Evolutionary conservation across 37 sponge, comb jelly and placozoan genomes (phyloP), one percentile per base, ranked within the genome.

Genomic region (Spongia lamella): DNA sequence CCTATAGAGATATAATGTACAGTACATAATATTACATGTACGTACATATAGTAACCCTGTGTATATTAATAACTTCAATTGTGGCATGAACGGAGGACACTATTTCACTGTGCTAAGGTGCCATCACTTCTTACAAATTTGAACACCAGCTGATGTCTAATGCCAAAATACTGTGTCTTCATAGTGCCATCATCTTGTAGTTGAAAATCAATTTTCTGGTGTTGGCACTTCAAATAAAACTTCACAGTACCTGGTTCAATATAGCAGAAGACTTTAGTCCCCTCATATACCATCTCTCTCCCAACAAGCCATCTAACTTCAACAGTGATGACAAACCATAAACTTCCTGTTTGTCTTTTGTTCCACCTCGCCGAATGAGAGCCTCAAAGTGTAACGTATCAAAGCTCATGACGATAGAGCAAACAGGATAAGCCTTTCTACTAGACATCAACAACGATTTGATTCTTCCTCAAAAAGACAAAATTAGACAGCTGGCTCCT

Each of bases 61-160:
- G n/a, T n/a, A n/a, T n/a, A n/a, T n/a, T n/a, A 31, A 7, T 22
- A 32, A 31, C n/a, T 65, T n/a, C n/a, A n/a, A 60, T 60, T 13
- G 13, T n/a, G 22, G 13, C n/a, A n/a, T n/a, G n/a, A n/a, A n/a
- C n/a, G n/a, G n/a, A n/a, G 15, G 17, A 60, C 11, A 21, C 11
- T n/a, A 60, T 11, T 21, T 60, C 9, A 21, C 22, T 60, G 24
- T 13, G 22, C 13, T 19, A 13, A 21, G 22, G 24, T 30, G 14
- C 70, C 70, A 69, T 69, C 51, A 69, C 70, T 53, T 26, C 70
- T 29, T 24, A 69, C 53, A 69, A 69, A 69, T 4, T 15, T 11
- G 50, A 69, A 69, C 6, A 49, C 13, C 22, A 69, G 26, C 19
- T 14, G 4, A 21, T 47, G 30, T 26, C 70, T 53, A 27, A 24